Conservation (phyloP, 2,113 vertebrate genomes). For the Lanius collurio region DNA sequence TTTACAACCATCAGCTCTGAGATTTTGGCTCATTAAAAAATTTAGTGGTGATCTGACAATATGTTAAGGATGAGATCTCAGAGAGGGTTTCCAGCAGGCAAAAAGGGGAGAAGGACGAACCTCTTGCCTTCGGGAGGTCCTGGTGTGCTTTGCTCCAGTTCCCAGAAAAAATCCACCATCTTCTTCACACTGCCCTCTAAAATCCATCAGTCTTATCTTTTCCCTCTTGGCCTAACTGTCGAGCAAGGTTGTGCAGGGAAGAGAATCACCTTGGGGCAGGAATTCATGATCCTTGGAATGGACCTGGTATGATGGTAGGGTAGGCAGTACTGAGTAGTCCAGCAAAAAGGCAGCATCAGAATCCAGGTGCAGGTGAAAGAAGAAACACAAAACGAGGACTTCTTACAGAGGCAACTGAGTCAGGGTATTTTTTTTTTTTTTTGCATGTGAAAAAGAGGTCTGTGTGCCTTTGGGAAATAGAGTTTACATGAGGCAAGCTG, state of each 20-base stretch:
- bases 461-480: background rate
- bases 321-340: background rate
- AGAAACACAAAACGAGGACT: background rate
- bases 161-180: background rate
- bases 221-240: background rate
- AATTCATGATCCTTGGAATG: background rate
- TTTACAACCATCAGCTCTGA: background rate
- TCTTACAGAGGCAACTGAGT: background rate
- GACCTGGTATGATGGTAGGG: accelerated
- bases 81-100: background rate
- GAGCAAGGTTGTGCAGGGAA: background rate
- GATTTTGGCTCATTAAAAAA: background rate
- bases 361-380: background rate
- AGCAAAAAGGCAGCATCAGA: background rate
- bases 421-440: background rate
- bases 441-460: background rate
- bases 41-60: background rate
- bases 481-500: background rate
- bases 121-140: background rate
- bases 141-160: background rate
- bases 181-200: background rate
- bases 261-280: background rate
- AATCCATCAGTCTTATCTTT: background rate
- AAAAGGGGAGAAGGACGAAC: background rate
- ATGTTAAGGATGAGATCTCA: background rate